Percentiles rank a stretch among this genome's conserved stretches.
Conservation (phyloP, 2,797 vertebrate genomes). For the Momotus momota region DNA sequence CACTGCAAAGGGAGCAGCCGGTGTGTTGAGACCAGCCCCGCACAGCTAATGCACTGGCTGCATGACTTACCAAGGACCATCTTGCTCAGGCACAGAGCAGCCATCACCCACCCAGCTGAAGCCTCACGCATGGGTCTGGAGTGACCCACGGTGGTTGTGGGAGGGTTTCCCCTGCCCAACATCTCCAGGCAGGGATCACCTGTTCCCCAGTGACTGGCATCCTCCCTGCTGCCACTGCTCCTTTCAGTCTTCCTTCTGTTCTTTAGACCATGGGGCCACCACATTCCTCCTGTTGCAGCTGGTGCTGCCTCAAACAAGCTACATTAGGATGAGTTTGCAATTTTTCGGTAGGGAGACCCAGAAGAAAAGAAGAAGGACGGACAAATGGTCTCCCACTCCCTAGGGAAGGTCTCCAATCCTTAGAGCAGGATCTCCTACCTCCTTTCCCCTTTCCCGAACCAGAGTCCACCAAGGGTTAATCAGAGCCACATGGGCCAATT, state of each 20-base stretch:
- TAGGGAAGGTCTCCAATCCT: background rate
- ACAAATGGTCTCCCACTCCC: rapidly evolving
- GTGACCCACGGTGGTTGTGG: background rate
- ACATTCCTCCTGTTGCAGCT: background rate
- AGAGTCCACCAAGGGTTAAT: background rate
- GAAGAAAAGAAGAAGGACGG: background rate
- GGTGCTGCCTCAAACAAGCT: background rate
- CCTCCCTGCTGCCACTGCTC: rapidly evolving
- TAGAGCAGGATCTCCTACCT: background rate
- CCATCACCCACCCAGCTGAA: background rate
- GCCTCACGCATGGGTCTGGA: rapidly evolving
- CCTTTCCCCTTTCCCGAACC: background rate
- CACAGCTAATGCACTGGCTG: rapidly evolving
- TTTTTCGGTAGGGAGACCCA: background rate
- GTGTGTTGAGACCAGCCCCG: rapidly evolving
- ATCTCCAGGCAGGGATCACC: background rate
- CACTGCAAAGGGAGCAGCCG: rapidly evolving
- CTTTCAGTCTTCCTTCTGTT: background rate
- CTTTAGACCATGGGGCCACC: background rate
- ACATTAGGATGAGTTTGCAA: background rate
- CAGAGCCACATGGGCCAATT: background rate
- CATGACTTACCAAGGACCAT: background rate
- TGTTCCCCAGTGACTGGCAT: background rate
- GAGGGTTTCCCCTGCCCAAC: rapidly evolving
- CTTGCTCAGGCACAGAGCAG: background rate